phyloP scores from a whole-genome alignment of 2,113 vertebrate species.

The Cromileptes altivelis region DNA sequence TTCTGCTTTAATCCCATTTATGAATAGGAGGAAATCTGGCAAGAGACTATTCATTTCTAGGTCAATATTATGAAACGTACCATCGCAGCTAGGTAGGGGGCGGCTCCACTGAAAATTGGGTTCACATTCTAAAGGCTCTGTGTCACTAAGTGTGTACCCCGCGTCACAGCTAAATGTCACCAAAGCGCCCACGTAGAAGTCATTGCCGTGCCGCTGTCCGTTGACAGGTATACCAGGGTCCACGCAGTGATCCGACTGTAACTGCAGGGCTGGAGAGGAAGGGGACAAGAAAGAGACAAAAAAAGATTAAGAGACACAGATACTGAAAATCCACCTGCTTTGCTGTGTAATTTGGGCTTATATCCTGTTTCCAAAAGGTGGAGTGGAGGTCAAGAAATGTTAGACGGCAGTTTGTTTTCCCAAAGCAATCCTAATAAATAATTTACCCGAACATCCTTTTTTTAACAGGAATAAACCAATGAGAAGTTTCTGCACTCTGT shows the following conservation, averaged over 20 bases:
- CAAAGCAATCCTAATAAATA: constrained; percentile 38
- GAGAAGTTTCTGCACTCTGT: constrained; percentile 29
- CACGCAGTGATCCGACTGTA: constrained; percentile 96
- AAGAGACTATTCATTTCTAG: constrained; percentile 57
- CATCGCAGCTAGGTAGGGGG: constrained; percentile 96
- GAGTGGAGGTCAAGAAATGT: constrained; percentile 25
- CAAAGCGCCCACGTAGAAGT: constrained; percentile 96
- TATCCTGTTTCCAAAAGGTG: constrained; percentile 1
- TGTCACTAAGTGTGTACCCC: constrained; percentile 93
- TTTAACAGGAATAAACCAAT: constrained; percentile 43
- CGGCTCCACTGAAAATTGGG: constrained; percentile 99
- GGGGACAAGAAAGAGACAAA: background rate
- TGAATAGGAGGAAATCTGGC: constrained; percentile 47
- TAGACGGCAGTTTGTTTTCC: constrained; percentile 32
- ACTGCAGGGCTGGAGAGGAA: constrained; percentile 88
- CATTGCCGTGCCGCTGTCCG: constrained; percentile 94
- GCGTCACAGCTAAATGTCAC: constrained; percentile 97
- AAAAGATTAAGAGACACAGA: background rate
- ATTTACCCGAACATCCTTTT: constrained; percentile 32
- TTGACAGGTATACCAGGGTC: constrained; percentile 97
- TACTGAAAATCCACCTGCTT: background rate
- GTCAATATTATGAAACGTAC: constrained; percentile 79
- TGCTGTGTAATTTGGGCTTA: constrained; percentile 3
- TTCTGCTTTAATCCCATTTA: constrained; percentile 59
- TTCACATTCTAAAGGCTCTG: constrained; percentile 92